Percentiles rank a stretch among this genome's conserved stretches.
These are phyloP conservation scores for Clanis bilineata DNA, from an alignment of 2,888 invertebrate genomes.

Conservation along the genomic window DNA sequence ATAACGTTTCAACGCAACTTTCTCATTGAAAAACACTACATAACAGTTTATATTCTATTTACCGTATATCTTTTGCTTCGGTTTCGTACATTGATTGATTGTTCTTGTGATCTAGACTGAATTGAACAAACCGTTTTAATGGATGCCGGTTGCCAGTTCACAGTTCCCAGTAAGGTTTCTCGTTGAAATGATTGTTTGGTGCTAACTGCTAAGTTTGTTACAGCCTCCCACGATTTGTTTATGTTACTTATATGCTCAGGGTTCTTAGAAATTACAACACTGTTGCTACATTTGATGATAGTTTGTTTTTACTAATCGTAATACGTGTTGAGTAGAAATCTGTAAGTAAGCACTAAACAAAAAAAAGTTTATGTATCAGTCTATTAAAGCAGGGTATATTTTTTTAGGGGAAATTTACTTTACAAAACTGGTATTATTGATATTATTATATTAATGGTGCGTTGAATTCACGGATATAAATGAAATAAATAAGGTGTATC, in stretches of 20 bases:
- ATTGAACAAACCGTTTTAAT: constrained; percentile 26
- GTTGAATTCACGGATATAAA: too few species aligned
- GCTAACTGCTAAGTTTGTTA: constrained; percentile 30
- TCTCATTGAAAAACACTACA: not conserved
- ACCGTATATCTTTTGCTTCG: not conserved
- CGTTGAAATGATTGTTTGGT: constrained; percentile 38
- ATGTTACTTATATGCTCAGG: constrained; percentile 45
- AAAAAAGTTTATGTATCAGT: too few species aligned
- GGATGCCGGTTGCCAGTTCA: constrained; percentile 35
- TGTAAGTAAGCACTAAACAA: not conserved
- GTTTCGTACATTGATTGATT: constrained; percentile 7
- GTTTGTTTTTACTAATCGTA: not conserved
- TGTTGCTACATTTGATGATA: constrained; percentile 32
- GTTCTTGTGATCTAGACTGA: constrained; percentile 1
- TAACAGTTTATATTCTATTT: constrained; percentile 1
- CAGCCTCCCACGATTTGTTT: constrained; percentile 47
- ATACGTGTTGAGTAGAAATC: not conserved
- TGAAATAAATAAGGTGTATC: too few species aligned
- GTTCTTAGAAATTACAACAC: constrained; percentile 47
- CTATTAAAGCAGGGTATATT: too few species aligned
- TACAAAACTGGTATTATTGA: too few species aligned
- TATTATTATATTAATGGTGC: too few species aligned
- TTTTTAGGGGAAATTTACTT: too few species aligned
- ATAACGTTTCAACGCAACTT: constrained; percentile 16
- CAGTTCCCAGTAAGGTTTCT: constrained; percentile 43